Percentiles rank a stretch among this genome's conserved stretches.
Conservation (phyloP, 2,113 vertebrate species). For the Corythoichthys haematopterus region DNA sequence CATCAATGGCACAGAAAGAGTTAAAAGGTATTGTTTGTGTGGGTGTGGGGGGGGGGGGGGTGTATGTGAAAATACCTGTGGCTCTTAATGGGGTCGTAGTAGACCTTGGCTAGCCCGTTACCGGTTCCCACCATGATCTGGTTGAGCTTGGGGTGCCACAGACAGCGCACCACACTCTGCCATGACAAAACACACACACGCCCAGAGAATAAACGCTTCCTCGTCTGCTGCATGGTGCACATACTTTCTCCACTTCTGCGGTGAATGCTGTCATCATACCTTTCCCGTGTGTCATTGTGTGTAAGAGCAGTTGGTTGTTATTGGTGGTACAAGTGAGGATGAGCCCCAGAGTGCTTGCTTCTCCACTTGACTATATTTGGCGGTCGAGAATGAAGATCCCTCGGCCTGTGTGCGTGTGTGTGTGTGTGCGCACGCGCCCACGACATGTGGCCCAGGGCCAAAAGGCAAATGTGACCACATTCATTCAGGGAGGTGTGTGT, state of each 20-base stretch:
- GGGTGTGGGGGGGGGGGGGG: background rate
- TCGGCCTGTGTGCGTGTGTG: slow-evolving; percentile 45
- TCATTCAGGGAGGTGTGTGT: slow-evolving; percentile 52
- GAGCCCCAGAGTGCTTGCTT: slow-evolving; percentile 47
- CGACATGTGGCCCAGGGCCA: slow-evolving; percentile 72
- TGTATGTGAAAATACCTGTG: slow-evolving; percentile 78
- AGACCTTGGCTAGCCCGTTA: slow-evolving; percentile 90
- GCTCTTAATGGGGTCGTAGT: slow-evolving; percentile 92
- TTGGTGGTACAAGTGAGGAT: slow-evolving; percentile 32
- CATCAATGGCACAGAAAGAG: no score
- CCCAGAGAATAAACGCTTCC: background rate
- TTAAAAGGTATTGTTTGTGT: background rate
- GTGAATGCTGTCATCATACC: background rate
- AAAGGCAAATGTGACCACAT: slow-evolving; percentile 61
- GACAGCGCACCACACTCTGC: slow-evolving; percentile 92
- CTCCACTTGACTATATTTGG: slow-evolving; percentile 77
- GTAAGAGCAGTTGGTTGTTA: slow-evolving; percentile 9
- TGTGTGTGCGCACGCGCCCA: slow-evolving; percentile 27
- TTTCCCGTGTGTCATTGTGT: slow-evolving; percentile 26
- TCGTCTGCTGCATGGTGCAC: background rate
- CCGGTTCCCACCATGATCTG: slow-evolving; percentile 96
- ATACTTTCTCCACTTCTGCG: background rate
- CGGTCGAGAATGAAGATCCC: slow-evolving; percentile 57
- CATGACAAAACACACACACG: slow-evolving; percentile 28
- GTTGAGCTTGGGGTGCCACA: slow-evolving; percentile 98